phyloP scores from a whole-genome alignment of 2,797 vertebrate species.

The Pangasius macronema region DNA sequence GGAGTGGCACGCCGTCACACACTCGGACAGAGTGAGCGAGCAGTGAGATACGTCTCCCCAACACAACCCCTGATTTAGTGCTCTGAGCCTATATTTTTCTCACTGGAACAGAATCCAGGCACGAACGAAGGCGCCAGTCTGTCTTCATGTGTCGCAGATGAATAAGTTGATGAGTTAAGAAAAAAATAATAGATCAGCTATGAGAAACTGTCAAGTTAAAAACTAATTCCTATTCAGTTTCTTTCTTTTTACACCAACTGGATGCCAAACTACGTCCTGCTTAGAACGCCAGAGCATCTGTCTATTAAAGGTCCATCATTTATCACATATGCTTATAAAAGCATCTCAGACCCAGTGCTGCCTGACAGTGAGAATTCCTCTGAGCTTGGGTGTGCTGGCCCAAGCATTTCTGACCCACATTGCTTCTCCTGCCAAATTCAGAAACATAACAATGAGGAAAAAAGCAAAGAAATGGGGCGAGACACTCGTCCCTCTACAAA shows the following conservation, averaged over 20 bases:
- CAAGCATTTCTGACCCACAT: slow-evolving; percentile 38
- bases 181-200: background rate
- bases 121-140: background rate
- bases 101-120: background rate
- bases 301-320: background rate
- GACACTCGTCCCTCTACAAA: too few species aligned
- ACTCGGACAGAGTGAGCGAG: background rate
- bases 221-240: background rate
- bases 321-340: background rate
- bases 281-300: background rate
- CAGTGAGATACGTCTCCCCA: background rate
- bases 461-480: slow-evolving; percentile 39
- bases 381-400: background rate
- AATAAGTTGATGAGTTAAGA: background rate
- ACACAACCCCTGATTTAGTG: background rate
- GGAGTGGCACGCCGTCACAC: background rate
- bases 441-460: slow-evolving; percentile 31
- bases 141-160: background rate
- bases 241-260: background rate
- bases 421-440: slow-evolving; percentile 23
- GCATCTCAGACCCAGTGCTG: too few species aligned
- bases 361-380: background rate
- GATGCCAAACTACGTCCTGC: background rate
- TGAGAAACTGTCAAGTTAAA: background rate
- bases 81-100: background rate